phyloP scores from a whole-genome alignment of 2,113 vertebrate genomes.

The Canis aureus region DNA sequence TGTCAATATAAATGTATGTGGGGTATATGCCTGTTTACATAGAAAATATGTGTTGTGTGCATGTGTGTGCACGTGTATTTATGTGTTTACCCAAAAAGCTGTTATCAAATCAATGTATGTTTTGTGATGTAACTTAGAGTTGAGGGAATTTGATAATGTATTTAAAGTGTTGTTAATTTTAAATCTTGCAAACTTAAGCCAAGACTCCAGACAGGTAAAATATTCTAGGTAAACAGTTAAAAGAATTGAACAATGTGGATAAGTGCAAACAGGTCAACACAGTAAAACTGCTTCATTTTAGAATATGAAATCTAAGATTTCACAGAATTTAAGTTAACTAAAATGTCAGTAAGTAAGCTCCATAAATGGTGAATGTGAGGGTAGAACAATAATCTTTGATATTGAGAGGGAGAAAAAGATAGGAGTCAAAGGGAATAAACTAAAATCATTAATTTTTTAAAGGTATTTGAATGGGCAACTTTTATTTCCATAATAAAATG shows the following conservation, averaged over 20 bases:
- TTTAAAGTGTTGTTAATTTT: conserved; percentile 42
- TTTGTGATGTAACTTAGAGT: background rate
- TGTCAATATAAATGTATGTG: background rate
- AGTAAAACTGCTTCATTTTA: background rate
- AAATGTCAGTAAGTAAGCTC: background rate
- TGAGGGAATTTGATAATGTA: background rate
- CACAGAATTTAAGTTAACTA: conserved; percentile 58
- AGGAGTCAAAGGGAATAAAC: background rate
- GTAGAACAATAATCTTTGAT: background rate
- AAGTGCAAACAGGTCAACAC: background rate
- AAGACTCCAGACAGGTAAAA: background rate
- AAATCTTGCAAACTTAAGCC: background rate
- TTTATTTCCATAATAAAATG: conserved; percentile 77
- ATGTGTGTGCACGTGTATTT: background rate
- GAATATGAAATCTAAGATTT: background rate
- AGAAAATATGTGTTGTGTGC: background rate
- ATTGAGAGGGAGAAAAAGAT: background rate
- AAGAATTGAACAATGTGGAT: background rate
- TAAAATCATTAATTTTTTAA: conserved; percentile 65
- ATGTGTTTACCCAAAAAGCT: background rate
- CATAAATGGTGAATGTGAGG: background rate
- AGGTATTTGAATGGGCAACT: conserved; percentile 50
- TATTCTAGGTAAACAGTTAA: background rate
- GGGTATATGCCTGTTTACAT: background rate
- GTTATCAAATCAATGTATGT: background rate